phyloP scores from a whole-genome alignment of 2,113 vertebrate genomes.

The Ifrita kowaldi region DNA sequence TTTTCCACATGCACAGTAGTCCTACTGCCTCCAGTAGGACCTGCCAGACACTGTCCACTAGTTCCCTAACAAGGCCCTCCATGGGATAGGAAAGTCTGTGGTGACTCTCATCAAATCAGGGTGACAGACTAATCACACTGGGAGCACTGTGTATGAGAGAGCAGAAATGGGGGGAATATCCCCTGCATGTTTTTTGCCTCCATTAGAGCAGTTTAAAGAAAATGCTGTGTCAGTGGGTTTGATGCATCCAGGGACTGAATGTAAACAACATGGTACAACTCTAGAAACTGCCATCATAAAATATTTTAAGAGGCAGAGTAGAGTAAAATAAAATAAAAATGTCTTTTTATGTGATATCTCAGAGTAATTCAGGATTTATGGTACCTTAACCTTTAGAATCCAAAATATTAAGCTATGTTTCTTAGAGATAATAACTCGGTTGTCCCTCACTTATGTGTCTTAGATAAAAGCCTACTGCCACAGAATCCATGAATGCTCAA shows the following conservation, averaged over 20 bases:
- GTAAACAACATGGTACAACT: conserved; percentile 82
- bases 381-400: conserved; percentile 86
- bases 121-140: conserved; percentile 26
- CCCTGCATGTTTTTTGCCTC: conserved; percentile 48
- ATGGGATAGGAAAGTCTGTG: neutral
- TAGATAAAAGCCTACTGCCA: conserved; percentile 86
- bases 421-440: conserved; percentile 84
- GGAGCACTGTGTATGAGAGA: neutral
- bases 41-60: neutral
- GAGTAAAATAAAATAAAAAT: conserved; percentile 88
- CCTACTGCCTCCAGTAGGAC: neutral
- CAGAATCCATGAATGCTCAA: conserved; percentile 92
- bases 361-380: conserved; percentile 85
- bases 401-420: conserved; percentile 89
- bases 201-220: conserved; percentile 57
- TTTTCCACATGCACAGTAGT: neutral
- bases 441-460: conserved; percentile 85
- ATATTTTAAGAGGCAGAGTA: conserved; percentile 85
- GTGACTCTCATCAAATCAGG: conserved; percentile 15
- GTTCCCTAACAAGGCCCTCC: neutral
- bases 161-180: neutral
- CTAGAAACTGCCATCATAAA: conserved; percentile 81
- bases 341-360: conserved; percentile 88
- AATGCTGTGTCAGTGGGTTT: conserved; percentile 78
- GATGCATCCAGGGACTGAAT: conserved; percentile 77